Base-by-base conservation (phyloP, 2,797 vertebrate species). In the Danio choprae region DNA sequence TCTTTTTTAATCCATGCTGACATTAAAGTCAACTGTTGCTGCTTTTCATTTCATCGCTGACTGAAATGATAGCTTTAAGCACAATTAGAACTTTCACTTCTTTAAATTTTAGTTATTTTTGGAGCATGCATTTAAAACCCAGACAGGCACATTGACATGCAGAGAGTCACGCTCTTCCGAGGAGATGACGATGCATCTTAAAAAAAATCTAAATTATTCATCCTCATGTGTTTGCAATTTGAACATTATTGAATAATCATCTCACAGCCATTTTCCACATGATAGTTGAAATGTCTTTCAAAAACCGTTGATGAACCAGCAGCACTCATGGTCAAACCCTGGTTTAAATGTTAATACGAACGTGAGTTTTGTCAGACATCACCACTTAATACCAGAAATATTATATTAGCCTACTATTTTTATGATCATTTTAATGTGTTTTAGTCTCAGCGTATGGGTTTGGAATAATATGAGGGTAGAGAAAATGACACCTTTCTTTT, bases 401-500 rank as follows among this genome's bases (percentile, higher is more conserved):
- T 59, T 36, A 6, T 5, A 29, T 20, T n/a, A n/a, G n/a, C n/a
- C n/a, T n/a, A 22, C 9, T 29, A 12, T n/a, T 15, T n/a, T 6
- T 51, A n/a, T 4, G 5, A 29, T 29, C 0, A 55, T 55, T 55
- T 18, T 10, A 53, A 53, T 53, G n/a, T 18, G 51, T 55, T 55
- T 55, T 55, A 18, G n/a, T 53, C 1, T 10, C 20, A 22, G 20
- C 11, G 13, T 11, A 58, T 2, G 36, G 12, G 1, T 59, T 15
- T 29, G 11, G 12, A 48, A 46, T 9, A 1, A 48, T 46, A 16
- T 46, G 12, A 46, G 12, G 18, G 18, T 9, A 46, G 46, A 10
- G 63, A 22, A 46, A 44, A 38, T 40, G 0, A 18, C 11, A 41
- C 0, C 12, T 20, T 12, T 6, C 0, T 62, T 43, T 20, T 44